phyloP scores from a whole-genome alignment of 1,140 invertebrate species.

The Aphelinus atriplicis region DNA sequence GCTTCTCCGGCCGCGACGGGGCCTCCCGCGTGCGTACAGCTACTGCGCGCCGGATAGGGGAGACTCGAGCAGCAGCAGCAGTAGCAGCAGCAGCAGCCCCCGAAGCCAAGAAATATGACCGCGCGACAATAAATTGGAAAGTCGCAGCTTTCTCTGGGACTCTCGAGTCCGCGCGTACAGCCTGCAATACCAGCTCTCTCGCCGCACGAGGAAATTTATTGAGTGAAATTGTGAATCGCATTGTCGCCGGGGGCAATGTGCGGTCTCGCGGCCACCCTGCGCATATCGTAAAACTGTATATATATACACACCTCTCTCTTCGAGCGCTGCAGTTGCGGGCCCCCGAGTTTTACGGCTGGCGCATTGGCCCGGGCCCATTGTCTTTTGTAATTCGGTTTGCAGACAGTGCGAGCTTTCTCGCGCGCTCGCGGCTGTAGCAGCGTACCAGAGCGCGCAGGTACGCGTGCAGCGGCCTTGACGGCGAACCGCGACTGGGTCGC shows the following conservation, averaged over 20 bases:
- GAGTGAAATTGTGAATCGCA: constrained; percentile 2
- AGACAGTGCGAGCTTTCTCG: too few species aligned
- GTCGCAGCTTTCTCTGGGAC: constrained; percentile 22
- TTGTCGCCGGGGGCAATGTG: neutral
- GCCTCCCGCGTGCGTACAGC: neutral
- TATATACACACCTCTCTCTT: neutral
- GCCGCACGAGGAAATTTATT: neutral
- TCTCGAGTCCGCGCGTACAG: too few species aligned
- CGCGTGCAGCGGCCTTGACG: neutral
- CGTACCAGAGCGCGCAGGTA: too few species aligned
- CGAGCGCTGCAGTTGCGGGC: too few species aligned
- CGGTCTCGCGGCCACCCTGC: constrained; percentile 4
- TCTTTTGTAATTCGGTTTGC: neutral
- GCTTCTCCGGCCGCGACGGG: neutral
- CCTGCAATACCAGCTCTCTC: neutral
- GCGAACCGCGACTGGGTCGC: constrained; percentile 2
- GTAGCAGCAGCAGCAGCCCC: neutral
- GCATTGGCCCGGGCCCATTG: neutral
- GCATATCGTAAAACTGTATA: neutral
- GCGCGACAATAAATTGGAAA: constrained; percentile 44
- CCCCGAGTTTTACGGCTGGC: neutral
- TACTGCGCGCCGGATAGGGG: neutral
- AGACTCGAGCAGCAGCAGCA: too few species aligned
- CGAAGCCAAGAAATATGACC: constrained; percentile 38
- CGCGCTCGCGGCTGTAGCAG: too few species aligned